Percentiles rank a stretch among this genome's conserved stretches.
phyloP scores from a whole-genome alignment of 2,113 vertebrate species.

The Dasyprocta punctata region DNA sequence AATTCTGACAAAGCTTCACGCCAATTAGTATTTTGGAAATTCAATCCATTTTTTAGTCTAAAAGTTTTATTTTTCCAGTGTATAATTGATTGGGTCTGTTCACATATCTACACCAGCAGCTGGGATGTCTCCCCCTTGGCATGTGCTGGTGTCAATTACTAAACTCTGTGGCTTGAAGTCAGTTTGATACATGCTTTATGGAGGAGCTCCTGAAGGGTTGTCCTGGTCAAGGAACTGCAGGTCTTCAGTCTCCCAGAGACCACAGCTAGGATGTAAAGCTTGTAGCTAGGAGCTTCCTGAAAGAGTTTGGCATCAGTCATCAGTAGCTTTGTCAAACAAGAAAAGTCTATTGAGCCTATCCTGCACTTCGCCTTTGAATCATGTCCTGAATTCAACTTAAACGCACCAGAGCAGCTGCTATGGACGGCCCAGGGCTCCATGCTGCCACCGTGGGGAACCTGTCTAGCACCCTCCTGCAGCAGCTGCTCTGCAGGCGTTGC shows the following conservation, averaged over 20 bases:
- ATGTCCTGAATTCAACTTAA: slow-evolving; percentile 88
- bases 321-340: slow-evolving; percentile 96
- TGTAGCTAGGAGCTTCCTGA: slow-evolving; percentile 97
- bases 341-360: slow-evolving; percentile 96
- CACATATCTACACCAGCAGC: not conserved
- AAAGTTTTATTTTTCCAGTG: not conserved
- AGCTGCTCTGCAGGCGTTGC: not conserved
- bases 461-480: not conserved
- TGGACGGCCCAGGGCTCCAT: not conserved
- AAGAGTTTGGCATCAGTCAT: slow-evolving; percentile 94
- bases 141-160: not conserved
- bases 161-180: not conserved
- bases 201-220: slow-evolving; percentile 88
- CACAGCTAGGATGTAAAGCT: slow-evolving; percentile 94
- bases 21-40: not conserved
- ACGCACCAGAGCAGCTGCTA: not conserved
- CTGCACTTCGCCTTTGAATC: slow-evolving; percentile 96
- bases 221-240: slow-evolving; percentile 89
- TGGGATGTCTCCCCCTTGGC: not conserved
- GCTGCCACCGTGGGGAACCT: not conserved
- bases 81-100: not conserved
- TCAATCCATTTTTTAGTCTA: not conserved
- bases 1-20: not conserved
- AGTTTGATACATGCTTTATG: slow-evolving; percentile 82
- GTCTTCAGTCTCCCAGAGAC: slow-evolving; percentile 97